These are phyloP conservation scores for Conomelus anceps DNA, from an alignment of 2,888 invertebrate genomes.

Conservation along the genomic window DNA sequence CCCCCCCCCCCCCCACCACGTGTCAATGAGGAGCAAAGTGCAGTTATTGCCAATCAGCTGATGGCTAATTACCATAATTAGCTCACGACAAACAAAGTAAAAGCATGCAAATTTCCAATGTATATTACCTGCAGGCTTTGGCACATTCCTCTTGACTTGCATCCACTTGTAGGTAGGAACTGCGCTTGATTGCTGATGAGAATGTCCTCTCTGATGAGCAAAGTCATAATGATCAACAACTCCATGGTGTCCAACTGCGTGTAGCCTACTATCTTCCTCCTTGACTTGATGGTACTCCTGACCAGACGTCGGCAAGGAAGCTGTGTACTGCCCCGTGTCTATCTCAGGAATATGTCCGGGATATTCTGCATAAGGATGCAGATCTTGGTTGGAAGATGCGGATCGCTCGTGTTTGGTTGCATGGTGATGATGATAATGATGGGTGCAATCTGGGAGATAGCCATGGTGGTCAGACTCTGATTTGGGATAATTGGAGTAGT, in stretches of 20 bases:
- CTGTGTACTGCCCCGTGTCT: constrained; percentile 21
- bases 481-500: constrained; percentile 51
- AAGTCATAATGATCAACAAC: constrained; percentile 10
- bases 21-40: too few relatives aligned
- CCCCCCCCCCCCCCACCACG: too few relatives aligned
- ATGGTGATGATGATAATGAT: constrained; percentile 42
- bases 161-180: constrained; percentile 97
- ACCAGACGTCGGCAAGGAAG: not conserved
- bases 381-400: constrained; percentile 18
- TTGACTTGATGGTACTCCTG: constrained; percentile 14
- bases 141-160: constrained; percentile 95
- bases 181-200: constrained; percentile 37
- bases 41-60: too few relatives aligned
- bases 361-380: constrained; percentile 19
- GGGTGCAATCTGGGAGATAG: constrained; percentile 39
- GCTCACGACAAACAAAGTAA: not conserved
- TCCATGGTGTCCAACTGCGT: not conserved
- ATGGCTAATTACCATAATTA: too few relatives aligned
- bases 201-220: constrained; percentile 14
- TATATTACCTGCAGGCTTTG: constrained; percentile 80
- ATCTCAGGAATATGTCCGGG: constrained; percentile 26
- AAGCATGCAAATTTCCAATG: not conserved
- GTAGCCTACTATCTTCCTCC: constrained; percentile 14
- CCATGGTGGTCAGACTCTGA: constrained; percentile 37
- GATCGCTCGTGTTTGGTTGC: constrained; percentile 38